These are phyloP conservation scores for Tautogolabrus adspersus DNA, from an alignment of 2,113 vertebrate genomes.

Conservation along the genomic window DNA sequence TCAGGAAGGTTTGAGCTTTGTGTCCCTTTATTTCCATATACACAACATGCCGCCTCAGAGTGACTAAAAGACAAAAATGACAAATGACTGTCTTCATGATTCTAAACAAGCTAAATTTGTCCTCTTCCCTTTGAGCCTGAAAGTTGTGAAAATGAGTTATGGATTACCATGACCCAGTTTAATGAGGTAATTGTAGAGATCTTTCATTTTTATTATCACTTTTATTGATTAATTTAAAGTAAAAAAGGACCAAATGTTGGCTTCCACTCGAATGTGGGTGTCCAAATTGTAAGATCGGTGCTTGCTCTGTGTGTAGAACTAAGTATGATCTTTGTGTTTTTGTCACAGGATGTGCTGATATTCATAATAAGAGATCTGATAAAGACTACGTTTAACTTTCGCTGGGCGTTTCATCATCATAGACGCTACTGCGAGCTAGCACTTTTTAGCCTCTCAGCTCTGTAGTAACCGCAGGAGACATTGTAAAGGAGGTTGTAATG, in stretches of 20 bases:
- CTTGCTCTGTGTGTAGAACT: conserved; percentile 1
- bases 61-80: conserved; percentile 57
- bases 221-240: conserved; percentile 37
- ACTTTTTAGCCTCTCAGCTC: neutral
- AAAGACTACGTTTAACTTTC: neutral
- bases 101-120: conserved; percentile 64
- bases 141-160: conserved; percentile 65
- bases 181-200: conserved; percentile 66
- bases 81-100: conserved; percentile 59
- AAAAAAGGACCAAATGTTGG: conserved; percentile 16
- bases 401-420: too few species aligned
- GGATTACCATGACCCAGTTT: conserved; percentile 71
- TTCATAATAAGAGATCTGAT: conserved; percentile 1
- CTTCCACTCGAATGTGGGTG: conserved; percentile 14
- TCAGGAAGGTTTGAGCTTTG: conserved; percentile 39
- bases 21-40: conserved; percentile 27
- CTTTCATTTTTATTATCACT: conserved; percentile 49
- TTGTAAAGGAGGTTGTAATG: conserved; percentile 19
- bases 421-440: too few species aligned
- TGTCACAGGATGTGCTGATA: neutral
- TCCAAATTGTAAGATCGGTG: conserved; percentile 27
- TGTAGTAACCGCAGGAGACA: neutral
- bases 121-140: conserved; percentile 34
- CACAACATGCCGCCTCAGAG: conserved; percentile 15
- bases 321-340: neutral